Evolutionary conservation across 2,113 vertebrate genomes (phyloP).

Genomic region (Toxotes chatareus): DNA sequence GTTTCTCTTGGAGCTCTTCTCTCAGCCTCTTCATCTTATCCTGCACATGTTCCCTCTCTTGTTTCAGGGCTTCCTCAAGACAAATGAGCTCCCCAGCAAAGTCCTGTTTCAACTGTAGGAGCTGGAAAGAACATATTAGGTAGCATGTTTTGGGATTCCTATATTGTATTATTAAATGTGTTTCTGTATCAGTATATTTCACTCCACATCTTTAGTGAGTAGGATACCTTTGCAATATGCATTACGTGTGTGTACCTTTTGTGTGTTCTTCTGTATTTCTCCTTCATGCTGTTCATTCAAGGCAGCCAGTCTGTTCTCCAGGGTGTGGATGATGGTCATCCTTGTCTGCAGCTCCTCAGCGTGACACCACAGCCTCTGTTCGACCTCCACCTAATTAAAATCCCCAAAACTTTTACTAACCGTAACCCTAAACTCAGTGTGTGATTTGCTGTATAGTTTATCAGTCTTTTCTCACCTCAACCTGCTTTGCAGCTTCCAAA

Average conservation of each 20-base stretch:
- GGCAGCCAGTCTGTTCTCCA: slow-evolving; percentile 81
- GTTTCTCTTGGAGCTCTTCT: slow-evolving; percentile 75
- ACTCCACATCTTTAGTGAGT: background rate
- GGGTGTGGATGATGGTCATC: slow-evolving; percentile 69
- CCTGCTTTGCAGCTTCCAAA: slow-evolving; percentile 79
- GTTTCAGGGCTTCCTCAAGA: slow-evolving; percentile 71
- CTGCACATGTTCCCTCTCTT: slow-evolving; percentile 58
- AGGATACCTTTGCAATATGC: background rate
- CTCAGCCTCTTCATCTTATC: slow-evolving; percentile 75
- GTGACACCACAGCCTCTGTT: slow-evolving; percentile 74
- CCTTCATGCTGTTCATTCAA: slow-evolving; percentile 80
- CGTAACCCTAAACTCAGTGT: background rate
- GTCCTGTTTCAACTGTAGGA: slow-evolving; percentile 79
- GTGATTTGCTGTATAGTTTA: background rate
- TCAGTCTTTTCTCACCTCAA: slow-evolving; percentile 76
- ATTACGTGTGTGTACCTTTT: slow-evolving; percentile 52
- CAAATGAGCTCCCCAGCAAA: slow-evolving; percentile 75
- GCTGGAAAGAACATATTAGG: background rate
- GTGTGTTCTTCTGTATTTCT: slow-evolving; percentile 65
- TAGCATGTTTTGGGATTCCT: background rate
- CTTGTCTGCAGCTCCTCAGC: slow-evolving; percentile 81
- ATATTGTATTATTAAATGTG: background rate
- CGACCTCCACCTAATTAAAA: slow-evolving; percentile 76
- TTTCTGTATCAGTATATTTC: background rate
- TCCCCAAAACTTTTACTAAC: background rate